Evolutionary conservation across 2,797 vertebrate genomes (phyloP), one percentile per base, ranked within the genome.

Genomic region (Thalassophryne amazonica): DNA sequence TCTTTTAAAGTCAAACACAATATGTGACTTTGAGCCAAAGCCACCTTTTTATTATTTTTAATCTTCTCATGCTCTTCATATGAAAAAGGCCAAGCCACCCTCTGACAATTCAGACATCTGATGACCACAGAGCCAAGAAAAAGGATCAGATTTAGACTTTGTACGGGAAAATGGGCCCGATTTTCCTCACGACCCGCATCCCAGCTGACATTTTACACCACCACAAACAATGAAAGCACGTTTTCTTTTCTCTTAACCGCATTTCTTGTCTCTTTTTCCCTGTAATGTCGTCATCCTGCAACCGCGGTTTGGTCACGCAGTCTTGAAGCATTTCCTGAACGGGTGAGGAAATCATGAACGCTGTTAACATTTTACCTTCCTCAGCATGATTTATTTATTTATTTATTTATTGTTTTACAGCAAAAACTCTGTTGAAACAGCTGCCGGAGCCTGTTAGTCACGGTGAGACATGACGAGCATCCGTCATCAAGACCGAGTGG

Each of bases 371-470:
- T 60, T 50, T 29, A 31, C 22, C 36, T 34, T 41, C 29, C 28
- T 23, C 43, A 19, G 14, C 1, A 5, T 17, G 18, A 40, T 61
- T 61, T 76, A n/a, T n/a, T n/a, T n/a, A n/a, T n/a, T 20, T 33
- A 12, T 40, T 24, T 47, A 43, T n/a, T 35, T 23, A 40, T 57
- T 63, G 11, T 43, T n/a, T n/a, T n/a, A n/a, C n/a, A n/a, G n/a
- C 11, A n/a, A 43, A 57, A 61, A 19, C 31, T 13, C 7, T n/a
- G 9, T 61, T 53, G 36, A n/a, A 49, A 63, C 21, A 54, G 57
- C 50, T 39, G 29, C 39, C 60, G 46, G 50, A 60, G 34, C 54
- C 31, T 13, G 39, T 78, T 73, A 52, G 60, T 78, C 74, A 72
- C 64, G 54, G 34, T 8, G 37, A 68, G 64, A 60, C 23, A 25